Conservation (phyloP, 1,140 invertebrate genomes). For the Drosophila kohkoa region DNA sequence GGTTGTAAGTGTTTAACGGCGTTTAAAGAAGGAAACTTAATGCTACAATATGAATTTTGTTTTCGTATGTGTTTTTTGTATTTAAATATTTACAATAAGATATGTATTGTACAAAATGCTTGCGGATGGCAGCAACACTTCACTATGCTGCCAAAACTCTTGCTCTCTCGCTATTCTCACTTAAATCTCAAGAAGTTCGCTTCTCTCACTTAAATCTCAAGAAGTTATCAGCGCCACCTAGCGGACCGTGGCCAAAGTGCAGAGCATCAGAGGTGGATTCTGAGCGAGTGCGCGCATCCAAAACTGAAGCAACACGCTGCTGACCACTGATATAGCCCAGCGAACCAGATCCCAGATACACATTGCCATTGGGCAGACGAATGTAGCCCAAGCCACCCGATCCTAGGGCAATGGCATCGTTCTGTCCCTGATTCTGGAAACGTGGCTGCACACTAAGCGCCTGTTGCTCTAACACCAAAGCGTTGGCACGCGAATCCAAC, state of each 20-base stretch:
- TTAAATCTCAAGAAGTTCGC: conserved; percentile 61
- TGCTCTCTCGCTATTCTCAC: conserved; percentile 16
- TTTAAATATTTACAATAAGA: conserved; percentile 76
- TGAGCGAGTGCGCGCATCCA: conserved; percentile 74
- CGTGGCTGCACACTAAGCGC: conserved; percentile 55
- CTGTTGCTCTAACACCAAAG: conserved; percentile 67
- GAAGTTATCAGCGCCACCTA: conserved; percentile 69
- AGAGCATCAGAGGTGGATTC: conserved; percentile 68
- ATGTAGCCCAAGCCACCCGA: conserved; percentile 80
- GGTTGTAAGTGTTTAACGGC: conserved; percentile 25
- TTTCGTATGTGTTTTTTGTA: conserved; percentile 33
- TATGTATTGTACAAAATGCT: conserved; percentile 48
- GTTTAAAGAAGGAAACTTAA: conserved; percentile 43
- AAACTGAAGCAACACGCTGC: conserved; percentile 61
- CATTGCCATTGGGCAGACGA: conserved; percentile 75
- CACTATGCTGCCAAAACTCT: not conserved
- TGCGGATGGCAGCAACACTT: conserved; percentile 24
- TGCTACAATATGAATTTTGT: conserved; percentile 50
- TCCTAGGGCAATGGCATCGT: conserved; percentile 76
- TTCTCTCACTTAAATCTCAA: conserved; percentile 63
- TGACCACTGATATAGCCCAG: conserved; percentile 79
- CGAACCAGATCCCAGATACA: conserved; percentile 81
- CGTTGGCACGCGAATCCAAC: conserved; percentile 62
- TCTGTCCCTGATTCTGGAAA: conserved; percentile 34
- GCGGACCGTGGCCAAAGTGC: conserved; percentile 77